Evolutionary conservation across 1,140 invertebrate species (phyloP), one percentile per base, ranked within the genome.

Genomic region (Caenorhabditis brenneri): DNA sequence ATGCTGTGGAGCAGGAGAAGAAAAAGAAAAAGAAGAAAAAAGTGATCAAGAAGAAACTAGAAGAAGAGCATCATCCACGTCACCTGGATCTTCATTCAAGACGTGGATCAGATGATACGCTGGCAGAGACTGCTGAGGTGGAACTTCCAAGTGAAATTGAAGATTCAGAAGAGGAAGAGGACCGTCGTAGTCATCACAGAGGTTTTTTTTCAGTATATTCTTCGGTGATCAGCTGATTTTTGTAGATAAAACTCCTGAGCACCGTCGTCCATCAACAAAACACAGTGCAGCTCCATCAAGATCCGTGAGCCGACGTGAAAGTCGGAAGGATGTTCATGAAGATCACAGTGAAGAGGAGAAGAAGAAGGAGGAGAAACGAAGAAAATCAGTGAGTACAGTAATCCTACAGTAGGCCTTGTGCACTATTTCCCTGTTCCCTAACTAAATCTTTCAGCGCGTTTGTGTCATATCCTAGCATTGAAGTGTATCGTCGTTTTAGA

Each of bases 11-110:
- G 1, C 81, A 29, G 5, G 81, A 65, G 29, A 82, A 69, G 16
- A 82, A 60, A 55, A 81, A 82, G 46, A 42, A 48, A 74, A 82
- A 82, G 51, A 82, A 82, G 81, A 82, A 82, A 33, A 51, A 60
- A 22, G 19, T 46, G 4, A 39, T 51, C 5, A 69, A 60, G 24
- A 65, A 74, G 27, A 36, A 39, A 24, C 15, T 65, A 31, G 55
- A 65, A 46, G 48, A 36, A 9, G 27, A 81, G 19, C 22, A 80
- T 51, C 24, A 24, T 27, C 53, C 53, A 55, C 53, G 10, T 55
- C 58, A 42, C 24, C 36, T 74, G 3, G 65, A 74, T 42, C 36
- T 15, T 33, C 22, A 4, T 15, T 0, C 53, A 10, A 22, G 29
- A n/a, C 65, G 15, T 10, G 81, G 81, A 49, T 46, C 42, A 33